A percentile compares a stretch with the other conserved stretches of the same genome.
These are phyloP conservation scores for Conger conger DNA, from an alignment of 2,113 vertebrate species.

Conservation along the genomic window DNA sequence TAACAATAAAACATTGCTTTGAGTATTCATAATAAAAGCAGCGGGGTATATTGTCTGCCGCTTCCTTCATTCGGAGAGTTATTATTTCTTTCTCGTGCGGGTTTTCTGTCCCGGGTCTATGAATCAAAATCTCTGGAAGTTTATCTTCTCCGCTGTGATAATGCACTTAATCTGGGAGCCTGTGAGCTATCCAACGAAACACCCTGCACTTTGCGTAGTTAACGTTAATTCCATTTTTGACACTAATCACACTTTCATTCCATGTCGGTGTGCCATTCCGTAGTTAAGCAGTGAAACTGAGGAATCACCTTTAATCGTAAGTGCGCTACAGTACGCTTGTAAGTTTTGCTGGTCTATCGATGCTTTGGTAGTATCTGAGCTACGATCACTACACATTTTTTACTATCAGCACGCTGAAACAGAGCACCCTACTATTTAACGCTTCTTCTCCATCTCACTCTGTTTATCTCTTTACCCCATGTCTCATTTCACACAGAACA, in stretches of 20 bases:
- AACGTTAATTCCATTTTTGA: neutral
- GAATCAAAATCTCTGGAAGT: conserved; percentile 9
- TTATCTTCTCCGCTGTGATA: neutral
- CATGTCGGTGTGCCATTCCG: neutral
- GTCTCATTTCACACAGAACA: neutral
- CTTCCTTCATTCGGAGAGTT: conserved; percentile 18
- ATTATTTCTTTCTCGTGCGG: conserved; percentile 21
- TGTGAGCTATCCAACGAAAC: neutral
- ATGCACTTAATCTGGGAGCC: neutral
- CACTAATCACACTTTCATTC: neutral
- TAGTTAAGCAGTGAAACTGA: neutral
- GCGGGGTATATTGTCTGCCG: neutral
- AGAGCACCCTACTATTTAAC: too few species aligned
- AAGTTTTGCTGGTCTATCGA: neutral
- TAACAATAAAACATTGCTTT: conserved; percentile 33
- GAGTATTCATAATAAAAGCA: conserved; percentile 33
- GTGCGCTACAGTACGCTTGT: neutral
- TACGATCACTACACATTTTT: neutral
- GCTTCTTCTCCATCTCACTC: neutral
- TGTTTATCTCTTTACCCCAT: neutral
- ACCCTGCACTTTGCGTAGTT: neutral
- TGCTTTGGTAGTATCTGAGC: neutral
- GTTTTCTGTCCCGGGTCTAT: neutral
- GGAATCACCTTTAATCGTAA: neutral
- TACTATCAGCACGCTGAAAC: too few species aligned